Base-by-base conservation (phyloP, 1,140 invertebrate genomes). In the Lordiphosa stackelbergi region DNA sequence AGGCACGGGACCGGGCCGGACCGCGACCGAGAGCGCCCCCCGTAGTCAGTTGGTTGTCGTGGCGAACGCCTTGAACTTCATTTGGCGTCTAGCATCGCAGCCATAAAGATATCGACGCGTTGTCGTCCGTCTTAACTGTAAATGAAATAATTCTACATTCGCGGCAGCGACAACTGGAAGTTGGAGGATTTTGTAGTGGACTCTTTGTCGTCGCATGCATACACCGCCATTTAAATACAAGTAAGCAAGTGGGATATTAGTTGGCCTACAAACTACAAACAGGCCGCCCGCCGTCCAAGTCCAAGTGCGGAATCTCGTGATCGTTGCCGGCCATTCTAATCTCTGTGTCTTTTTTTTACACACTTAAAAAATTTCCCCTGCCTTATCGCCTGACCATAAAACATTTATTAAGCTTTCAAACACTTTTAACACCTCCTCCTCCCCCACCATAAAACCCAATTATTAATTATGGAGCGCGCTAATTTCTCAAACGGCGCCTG, bases 1-100 rank as follows among this genome's bases (percentile, higher is more conserved):
- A 45, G 51, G 54, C 64, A 68, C 64, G 64, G 64, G 64, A 68
- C 64, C 64, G 47, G 64, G 43, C 53, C 64, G 42, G 54, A 66
- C 62, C 63, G 63, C 66, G 47, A 58, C 24, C 64, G 64, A 66
- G 48, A 38, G 12, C 24, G 22, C 37, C 9, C 11, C 41, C 8
- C 35, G 11, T 22, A 9, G 11, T 34, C 9, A 12, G 13, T 22
- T 54, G n/a, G 40, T 16, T 22, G 16, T 43, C 53, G 53, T 37
- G 4, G 10, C 8, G 65, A 56, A 49, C 47, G 77, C 77, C 77
- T 81, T 81, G 77, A 83, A 81, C 77, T 81, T 81, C 75, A 83
- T 83, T 81, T 72, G 72, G 59, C 73, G 68, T 61, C 63, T 58
- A 62, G 75, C 75, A 73, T 63, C 69, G 72, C 60, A 43, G 43